These are phyloP conservation scores for Scaptomyza caliginosa DNA, from an alignment of 2,888 invertebrate species.

Conservation along the genomic window DNA sequence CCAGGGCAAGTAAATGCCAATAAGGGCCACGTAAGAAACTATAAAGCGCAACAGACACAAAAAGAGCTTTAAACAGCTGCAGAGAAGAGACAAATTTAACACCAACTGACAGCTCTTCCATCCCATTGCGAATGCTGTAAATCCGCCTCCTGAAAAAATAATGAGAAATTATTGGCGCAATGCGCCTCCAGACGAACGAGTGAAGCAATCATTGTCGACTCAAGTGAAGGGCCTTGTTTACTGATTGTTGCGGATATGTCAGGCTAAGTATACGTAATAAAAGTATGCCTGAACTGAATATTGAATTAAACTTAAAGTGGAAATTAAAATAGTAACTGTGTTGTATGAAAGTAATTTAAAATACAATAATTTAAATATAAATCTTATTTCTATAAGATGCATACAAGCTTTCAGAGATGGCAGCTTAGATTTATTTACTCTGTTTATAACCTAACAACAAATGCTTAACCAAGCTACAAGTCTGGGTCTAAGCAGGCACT, in stretches of 20 bases:
- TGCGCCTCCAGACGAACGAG: constrained; percentile 29
- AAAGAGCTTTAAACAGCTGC: constrained; percentile 19
- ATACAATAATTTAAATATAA: too few species aligned
- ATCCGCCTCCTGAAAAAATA: constrained; percentile 52
- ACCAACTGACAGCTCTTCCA: constrained; percentile 28
- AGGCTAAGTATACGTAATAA: constrained; percentile 12
- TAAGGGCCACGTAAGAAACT: constrained; percentile 11
- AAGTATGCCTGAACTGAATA: neutral
- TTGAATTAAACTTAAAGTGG: neutral
- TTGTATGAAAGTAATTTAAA: neutral
- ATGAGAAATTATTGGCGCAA: constrained; percentile 59
- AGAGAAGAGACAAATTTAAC: constrained; percentile 9
- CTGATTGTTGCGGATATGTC: constrained; percentile 4
- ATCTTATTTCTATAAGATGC: constrained; percentile 3
- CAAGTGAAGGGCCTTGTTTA: neutral
- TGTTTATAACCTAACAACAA: constrained; percentile 24
- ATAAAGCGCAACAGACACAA: neutral
- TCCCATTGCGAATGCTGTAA: constrained; percentile 31
- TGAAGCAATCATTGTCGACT: neutral
- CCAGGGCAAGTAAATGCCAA: constrained; percentile 23
- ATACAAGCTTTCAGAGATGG: constrained; percentile 1
- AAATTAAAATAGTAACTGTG: neutral
- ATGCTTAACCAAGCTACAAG: neutral
- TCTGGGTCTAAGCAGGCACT: neutral
- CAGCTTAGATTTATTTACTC: neutral